Evolutionary conservation across 2,113 vertebrate genomes (phyloP).

Genomic region (Arenaria interpres): DNA sequence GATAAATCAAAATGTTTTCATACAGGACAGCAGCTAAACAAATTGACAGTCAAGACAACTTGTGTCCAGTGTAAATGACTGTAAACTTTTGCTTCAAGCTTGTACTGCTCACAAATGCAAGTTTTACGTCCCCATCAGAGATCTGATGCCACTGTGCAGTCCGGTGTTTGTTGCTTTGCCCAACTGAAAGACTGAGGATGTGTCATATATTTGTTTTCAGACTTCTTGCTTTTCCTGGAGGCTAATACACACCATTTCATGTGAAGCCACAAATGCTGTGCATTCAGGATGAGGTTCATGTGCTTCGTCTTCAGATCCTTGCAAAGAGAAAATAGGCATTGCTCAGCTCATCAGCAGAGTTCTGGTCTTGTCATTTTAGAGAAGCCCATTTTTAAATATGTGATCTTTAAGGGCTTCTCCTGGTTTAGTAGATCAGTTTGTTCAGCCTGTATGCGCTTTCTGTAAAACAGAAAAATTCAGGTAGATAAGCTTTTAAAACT

Average conservation of each 20-base stretch:
- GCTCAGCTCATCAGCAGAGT: accelerated
- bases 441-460: background rate
- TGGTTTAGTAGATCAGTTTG: background rate
- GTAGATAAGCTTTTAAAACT: background rate
- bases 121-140: background rate
- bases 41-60: background rate
- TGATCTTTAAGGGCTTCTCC: background rate
- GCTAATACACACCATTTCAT: background rate
- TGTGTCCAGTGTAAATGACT: background rate
- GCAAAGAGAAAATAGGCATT: background rate
- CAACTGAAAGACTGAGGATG: background rate
- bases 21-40: background rate
- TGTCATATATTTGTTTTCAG: background rate
- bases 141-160: background rate
- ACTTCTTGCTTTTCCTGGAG: background rate
- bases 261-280: background rate
- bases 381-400: background rate
- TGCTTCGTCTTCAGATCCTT: background rate
- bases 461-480: background rate
- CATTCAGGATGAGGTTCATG: background rate
- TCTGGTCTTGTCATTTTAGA: background rate
- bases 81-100: background rate
- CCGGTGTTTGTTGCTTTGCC: background rate
- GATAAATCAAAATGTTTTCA: background rate
- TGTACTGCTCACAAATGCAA: background rate